A percentile compares a stretch with the other conserved stretches of the same genome.
phyloP scores from a whole-genome alignment of 1,140 invertebrate genomes.

The Lasioglossum baleicum region DNA sequence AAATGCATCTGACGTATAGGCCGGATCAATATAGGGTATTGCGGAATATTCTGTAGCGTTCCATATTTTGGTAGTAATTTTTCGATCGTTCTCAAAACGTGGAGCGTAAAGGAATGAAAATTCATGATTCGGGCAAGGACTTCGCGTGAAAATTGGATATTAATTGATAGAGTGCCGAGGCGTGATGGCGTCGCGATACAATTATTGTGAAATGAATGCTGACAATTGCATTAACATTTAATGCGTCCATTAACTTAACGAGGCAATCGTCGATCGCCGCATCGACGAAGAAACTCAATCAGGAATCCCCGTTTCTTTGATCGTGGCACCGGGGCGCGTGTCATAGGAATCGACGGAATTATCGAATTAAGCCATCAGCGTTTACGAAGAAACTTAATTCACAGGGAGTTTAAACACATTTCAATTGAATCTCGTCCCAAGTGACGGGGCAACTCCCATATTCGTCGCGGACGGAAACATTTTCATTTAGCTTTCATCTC shows the following conservation, averaged over 20 bases:
- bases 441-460: background rate
- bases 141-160: background rate
- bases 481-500: background rate
- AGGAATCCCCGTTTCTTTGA: constrained; percentile 44
- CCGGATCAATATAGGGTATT: no score
- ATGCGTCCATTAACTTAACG: constrained; percentile 45
- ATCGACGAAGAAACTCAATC: constrained; percentile 39
- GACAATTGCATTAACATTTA: constrained; percentile 40
- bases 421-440: background rate
- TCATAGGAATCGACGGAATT: constrained; percentile 14
- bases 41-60: no score
- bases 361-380: constrained; percentile 22
- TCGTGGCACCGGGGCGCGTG: background rate
- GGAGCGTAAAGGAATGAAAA: background rate
- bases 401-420: background rate
- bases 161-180: constrained; percentile 22
- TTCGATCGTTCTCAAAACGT: background rate
- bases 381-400: background rate
- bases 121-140: background rate
- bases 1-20: no score
- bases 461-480: background rate
- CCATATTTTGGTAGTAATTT: no score
- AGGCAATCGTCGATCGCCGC: constrained; percentile 41
- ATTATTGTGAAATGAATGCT: constrained; percentile 35
- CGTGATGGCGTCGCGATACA: constrained; percentile 19